Evolutionary conservation across 2,113 vertebrate genomes (phyloP).

Genomic region (Acrocephalus arundinaceus): DNA sequence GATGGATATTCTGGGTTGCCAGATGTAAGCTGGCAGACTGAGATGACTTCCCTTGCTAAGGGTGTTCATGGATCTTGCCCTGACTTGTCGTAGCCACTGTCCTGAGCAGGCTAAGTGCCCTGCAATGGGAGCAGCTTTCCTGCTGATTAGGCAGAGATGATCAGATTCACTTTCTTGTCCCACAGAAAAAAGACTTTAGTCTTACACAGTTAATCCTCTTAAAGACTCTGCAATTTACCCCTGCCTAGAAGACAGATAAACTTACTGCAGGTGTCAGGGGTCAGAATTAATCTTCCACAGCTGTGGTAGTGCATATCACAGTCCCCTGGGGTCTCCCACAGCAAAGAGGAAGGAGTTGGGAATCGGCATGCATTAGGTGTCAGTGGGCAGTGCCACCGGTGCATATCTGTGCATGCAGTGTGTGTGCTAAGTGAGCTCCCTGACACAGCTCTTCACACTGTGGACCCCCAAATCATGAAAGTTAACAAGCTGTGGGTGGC

Average conservation of each 20-base stretch:
- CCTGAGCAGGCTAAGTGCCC: neutral
- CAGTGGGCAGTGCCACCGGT: neutral
- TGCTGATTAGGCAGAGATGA: neutral
- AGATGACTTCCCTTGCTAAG: neutral
- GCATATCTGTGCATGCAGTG: fast-evolving
- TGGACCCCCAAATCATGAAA: neutral
- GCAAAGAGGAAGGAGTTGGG: neutral
- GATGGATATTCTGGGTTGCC: neutral
- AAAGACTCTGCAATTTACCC: neutral
- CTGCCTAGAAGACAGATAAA: neutral
- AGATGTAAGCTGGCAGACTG: neutral
- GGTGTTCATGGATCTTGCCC: neutral
- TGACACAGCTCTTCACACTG: neutral
- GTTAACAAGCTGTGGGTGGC: neutral
- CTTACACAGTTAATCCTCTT: neutral
- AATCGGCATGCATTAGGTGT: neutral
- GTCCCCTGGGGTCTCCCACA: neutral
- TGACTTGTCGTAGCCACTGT: neutral
- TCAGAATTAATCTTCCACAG: neutral
- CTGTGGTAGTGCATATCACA: neutral
- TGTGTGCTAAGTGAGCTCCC: neutral
- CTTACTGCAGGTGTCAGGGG: neutral
- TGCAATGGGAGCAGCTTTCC: neutral
- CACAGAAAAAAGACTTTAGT: neutral
- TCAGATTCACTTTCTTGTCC: neutral